A percentile compares a stretch with the other conserved stretches of the same genome.
These are phyloP conservation scores for Strix aluco DNA, from an alignment of 2,113 vertebrate species.

Conservation along the genomic window DNA sequence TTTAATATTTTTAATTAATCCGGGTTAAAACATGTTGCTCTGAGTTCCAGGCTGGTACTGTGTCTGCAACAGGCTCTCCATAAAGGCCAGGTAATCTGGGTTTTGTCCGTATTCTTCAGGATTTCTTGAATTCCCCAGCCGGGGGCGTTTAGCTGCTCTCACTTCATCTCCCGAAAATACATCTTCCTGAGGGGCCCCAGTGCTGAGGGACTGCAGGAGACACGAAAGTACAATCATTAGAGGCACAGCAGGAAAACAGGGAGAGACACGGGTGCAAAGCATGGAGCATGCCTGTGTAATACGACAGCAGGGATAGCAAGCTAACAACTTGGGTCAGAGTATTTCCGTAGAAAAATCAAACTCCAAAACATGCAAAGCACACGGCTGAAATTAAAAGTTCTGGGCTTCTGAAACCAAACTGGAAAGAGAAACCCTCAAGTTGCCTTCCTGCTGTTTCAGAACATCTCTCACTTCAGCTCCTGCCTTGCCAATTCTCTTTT, in stretches of 20 bases:
- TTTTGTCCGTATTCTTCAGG: constrained; percentile 65
- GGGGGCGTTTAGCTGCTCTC: constrained; percentile 86
- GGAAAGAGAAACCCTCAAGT: neutral
- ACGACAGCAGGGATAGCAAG: neutral
- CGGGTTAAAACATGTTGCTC: constrained; percentile 66
- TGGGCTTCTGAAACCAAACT: neutral
- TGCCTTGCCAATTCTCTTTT: neutral
- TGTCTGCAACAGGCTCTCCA: constrained; percentile 86
- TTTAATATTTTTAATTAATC: neutral
- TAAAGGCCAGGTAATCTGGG: constrained; percentile 83
- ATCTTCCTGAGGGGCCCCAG: constrained; percentile 71
- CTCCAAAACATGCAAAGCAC: neutral
- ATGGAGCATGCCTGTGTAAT: rapidly evolving
- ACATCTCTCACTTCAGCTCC: neutral
- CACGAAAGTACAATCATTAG: neutral
- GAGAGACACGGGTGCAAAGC: neutral
- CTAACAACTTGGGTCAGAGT: rapidly evolving
- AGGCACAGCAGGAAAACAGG: neutral
- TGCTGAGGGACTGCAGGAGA: constrained; percentile 79
- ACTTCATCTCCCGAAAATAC: constrained; percentile 75
- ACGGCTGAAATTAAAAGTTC: neutral
- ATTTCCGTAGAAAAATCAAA: neutral
- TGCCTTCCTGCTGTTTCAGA: neutral
- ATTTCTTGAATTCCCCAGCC: constrained; percentile 69
- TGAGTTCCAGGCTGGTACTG: constrained; percentile 77